Conservation (phyloP, 2,888 invertebrate genomes). For the Crioceris asparagi region DNA sequence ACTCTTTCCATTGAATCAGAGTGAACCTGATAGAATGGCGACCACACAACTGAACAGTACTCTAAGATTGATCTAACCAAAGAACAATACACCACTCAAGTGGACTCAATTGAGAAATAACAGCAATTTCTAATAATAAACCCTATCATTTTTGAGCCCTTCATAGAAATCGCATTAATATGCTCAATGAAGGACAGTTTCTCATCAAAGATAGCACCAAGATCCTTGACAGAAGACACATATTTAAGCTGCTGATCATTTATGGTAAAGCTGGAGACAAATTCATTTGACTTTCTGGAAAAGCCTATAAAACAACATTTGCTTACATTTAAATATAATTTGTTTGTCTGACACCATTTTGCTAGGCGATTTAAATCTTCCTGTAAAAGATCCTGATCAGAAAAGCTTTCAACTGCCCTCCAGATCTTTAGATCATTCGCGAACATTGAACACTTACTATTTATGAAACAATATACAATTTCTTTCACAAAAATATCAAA, state of each 20-base stretch:
- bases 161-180: too few relatives aligned
- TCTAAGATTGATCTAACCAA: too few relatives aligned
- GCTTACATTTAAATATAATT: neutral
- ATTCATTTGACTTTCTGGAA: neutral
- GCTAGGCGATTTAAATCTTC: slow-evolving; percentile 1
- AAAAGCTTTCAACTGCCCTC: slow-evolving; percentile 1
- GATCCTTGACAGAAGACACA: neutral
- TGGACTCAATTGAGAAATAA: too few relatives aligned
- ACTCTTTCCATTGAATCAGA: too few relatives aligned
- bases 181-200: neutral
- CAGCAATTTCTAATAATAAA: too few relatives aligned
- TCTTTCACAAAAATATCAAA: neutral
- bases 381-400: slow-evolving; percentile 1
- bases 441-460: slow-evolving; percentile 1
- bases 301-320: slow-evolving; percentile 3
- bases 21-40: too few relatives aligned
- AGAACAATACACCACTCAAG: too few relatives aligned
- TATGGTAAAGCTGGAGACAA: neutral
- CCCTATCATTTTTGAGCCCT: too few relatives aligned
- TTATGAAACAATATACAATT: neutral
- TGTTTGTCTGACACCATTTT: slow-evolving; percentile 1
- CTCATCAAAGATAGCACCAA: slow-evolving; percentile 3
- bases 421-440: slow-evolving; percentile 2
- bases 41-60: too few relatives aligned
- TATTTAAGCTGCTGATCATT: slow-evolving; percentile 4